phyloP scores from a whole-genome alignment of 2,888 invertebrate genomes.

The Nymphalis c-album region DNA sequence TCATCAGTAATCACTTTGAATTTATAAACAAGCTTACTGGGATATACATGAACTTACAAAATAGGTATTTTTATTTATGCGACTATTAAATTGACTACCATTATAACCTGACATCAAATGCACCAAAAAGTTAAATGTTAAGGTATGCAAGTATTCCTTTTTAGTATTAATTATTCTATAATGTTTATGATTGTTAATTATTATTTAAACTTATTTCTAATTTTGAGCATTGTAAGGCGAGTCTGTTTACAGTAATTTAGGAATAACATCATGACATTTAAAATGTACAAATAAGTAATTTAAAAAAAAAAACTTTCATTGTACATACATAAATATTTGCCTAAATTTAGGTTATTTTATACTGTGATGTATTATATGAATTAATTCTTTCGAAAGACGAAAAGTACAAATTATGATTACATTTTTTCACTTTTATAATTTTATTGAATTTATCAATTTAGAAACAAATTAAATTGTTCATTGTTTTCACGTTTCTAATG shows the following conservation, averaged over 20 bases:
- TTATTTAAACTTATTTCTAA: not conserved
- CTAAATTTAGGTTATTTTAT: not conserved
- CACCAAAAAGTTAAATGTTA: not conserved
- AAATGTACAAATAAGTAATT: too few species aligned
- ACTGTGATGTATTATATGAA: not conserved
- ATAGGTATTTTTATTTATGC: not conserved
- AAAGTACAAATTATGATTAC: slow-evolving; percentile 1
- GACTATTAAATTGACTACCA: not conserved
- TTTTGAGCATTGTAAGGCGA: too few species aligned
- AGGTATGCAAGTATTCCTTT: slow-evolving; percentile 1
- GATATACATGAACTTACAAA: not conserved
- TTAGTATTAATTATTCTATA: not conserved
- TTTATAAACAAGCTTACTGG: not conserved
- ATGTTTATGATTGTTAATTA: not conserved
- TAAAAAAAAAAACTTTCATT: not conserved
- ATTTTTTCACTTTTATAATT: too few species aligned
- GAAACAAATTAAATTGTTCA: not conserved
- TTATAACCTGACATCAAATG: not conserved
- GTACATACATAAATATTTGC: not conserved
- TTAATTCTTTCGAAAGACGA: not conserved
- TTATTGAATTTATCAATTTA: too few species aligned
- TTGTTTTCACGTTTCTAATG: not conserved
- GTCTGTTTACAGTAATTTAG: too few species aligned
- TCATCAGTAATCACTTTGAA: too few species aligned
- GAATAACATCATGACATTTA: too few species aligned